Evolutionary conservation across 2,888 invertebrate species (phyloP).

Genomic region (Sphecodes monilicornis): DNA sequence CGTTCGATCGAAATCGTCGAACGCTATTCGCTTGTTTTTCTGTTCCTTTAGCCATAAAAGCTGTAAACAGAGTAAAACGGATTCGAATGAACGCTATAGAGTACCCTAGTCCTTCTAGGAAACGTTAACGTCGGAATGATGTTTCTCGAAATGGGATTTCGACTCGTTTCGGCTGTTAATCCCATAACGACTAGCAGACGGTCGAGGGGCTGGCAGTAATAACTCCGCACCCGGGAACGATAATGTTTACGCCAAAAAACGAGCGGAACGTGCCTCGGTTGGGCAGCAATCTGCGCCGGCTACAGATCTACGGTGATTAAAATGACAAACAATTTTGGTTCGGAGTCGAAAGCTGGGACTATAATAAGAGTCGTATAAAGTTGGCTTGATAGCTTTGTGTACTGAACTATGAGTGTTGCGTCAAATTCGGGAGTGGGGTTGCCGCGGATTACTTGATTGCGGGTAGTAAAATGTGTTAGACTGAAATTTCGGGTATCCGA

Average conservation of each 20-base stretch:
- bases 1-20: background rate
- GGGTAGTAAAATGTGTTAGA: too few relatives aligned
- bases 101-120: background rate
- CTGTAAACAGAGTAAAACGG: background rate
- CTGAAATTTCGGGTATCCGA: too few relatives aligned
- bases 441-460: too few relatives aligned
- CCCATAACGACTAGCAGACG: slow-evolving; percentile 31
- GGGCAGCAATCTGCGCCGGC: background rate
- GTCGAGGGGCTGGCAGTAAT: slow-evolving; percentile 47
- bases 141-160: slow-evolving; percentile 9
- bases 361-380: background rate
- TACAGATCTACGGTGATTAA: background rate
- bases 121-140: background rate
- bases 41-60: too few relatives aligned
- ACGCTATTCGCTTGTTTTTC: background rate
- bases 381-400: background rate
- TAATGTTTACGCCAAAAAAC: slow-evolving; percentile 54
- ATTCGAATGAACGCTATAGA: background rate
- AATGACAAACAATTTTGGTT: slow-evolving; percentile 6
- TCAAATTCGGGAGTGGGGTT: too few relatives aligned
- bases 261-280: slow-evolving; percentile 33
- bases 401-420: background rate
- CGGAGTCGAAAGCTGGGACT: background rate
- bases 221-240: slow-evolving; percentile 18
- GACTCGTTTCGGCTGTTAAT: slow-evolving; percentile 42